Percentiles rank a stretch among this genome's conserved stretches.
These are phyloP conservation scores for Siphonodentalium dalli DNA, from an alignment of 2,888 invertebrate species.

Conservation along the genomic window DNA sequence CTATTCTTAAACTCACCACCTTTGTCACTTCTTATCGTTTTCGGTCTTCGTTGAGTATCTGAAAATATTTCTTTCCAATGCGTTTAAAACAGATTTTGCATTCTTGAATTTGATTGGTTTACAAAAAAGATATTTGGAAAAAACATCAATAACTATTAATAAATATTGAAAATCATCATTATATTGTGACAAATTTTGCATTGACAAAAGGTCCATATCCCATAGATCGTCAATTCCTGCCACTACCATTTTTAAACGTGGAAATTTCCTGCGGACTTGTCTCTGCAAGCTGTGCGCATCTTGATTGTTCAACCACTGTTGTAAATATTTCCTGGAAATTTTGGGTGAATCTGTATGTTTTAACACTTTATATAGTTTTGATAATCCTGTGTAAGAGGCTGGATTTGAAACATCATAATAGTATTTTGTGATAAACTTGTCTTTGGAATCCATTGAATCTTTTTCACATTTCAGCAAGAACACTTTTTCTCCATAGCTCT, in stretches of 20 bases:
- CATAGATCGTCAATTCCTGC: conserved; percentile 13
- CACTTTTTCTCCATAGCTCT: no score
- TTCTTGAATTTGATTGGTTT: conserved; percentile 18
- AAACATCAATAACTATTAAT: conserved; percentile 14
- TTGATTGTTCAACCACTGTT: conserved; percentile 10
- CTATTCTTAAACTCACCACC: conserved; percentile 18
- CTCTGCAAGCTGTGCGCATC: conserved; percentile 17
- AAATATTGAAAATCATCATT: conserved; percentile 18
- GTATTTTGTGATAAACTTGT: no score
- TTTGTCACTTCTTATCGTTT: conserved; percentile 14
- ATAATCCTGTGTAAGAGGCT: no score
- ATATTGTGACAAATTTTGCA: conserved; percentile 8
- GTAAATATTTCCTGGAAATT: no score
- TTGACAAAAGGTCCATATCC: conserved; percentile 19
- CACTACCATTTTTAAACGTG: conserved; percentile 15
- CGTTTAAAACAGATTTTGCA: no score
- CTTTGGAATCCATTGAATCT: no score
- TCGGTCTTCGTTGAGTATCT: background rate
- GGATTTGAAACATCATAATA: no score
- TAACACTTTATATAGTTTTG: no score
- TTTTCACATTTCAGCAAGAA: no score
- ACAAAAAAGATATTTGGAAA: conserved; percentile 18
- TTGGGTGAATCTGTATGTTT: no score
- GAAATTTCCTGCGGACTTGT: conserved; percentile 11
- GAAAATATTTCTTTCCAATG: no score